Evolutionary conservation across 2,888 invertebrate species (phyloP), one percentile per base, ranked within the genome.

Genomic region (Galerucella pusilla): DNA sequence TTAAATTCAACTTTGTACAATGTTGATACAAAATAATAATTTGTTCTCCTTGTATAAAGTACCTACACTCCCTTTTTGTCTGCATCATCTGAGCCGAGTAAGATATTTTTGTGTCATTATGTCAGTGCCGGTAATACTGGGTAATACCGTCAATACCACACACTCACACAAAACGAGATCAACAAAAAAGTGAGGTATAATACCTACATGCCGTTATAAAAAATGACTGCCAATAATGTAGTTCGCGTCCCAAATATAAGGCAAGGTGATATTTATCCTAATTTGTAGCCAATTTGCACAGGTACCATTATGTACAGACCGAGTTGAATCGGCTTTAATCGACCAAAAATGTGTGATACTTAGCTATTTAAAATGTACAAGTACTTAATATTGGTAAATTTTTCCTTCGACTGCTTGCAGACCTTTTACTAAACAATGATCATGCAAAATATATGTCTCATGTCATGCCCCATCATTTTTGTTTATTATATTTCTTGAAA

Each of bases 141-240:
- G n/a, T n/a, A n/a, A n/a, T n/a, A n/a, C n/a, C n/a, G n/a, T n/a
- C n/a, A n/a, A n/a, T n/a, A n/a, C n/a, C n/a, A 35, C n/a, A 14
- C 14, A 61, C 35, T 6, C 35, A 14, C 14, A 14, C 61, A 68
- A 73, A 75, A 75, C 73, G 67, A 75, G 75, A 61, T 52, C 66
- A 67, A 9, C 52, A 52, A 76, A 76, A 67, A 76, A 75, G 71
- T 68, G 35, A 61, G 61, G 25, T 65, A 59, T 65, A 28, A 3
- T 35, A 35, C 35, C 35, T 35, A 35, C 35, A 74, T 67, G 71
- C 74, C 74, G 71, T 76, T 74, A 73, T 52, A 35, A 67, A 71
- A 74, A 75, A 75, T 73, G 71, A 9, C 66, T 63, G 67, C 60
- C 74, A 68, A 65, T 70, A 74, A 74, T 67, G 71, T 70, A 67